Percentiles rank a stretch among this genome's conserved stretches.
phyloP scores from a whole-genome alignment of 2,113 vertebrate genomes.

The Notarius lentiginosus region DNA sequence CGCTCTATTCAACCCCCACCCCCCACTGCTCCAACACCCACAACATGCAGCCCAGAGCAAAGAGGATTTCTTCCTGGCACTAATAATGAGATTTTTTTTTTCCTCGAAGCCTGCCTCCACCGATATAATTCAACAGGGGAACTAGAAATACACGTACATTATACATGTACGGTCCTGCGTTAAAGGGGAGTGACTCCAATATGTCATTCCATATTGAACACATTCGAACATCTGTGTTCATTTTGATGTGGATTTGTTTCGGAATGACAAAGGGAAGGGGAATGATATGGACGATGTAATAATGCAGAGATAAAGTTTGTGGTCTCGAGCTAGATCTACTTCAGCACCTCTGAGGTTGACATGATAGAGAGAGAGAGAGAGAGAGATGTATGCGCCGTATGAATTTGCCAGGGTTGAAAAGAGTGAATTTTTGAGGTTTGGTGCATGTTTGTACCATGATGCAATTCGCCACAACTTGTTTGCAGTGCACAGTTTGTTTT shows the following conservation, averaged over 20 bases:
- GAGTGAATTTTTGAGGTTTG: slow-evolving; percentile 51
- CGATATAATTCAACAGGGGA: slow-evolving; percentile 49
- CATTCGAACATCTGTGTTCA: not conserved
- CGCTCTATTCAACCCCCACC: slow-evolving; percentile 46
- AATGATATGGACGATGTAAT: slow-evolving; percentile 66
- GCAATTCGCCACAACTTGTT: slow-evolving; percentile 51
- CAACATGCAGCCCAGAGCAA: slow-evolving; percentile 50
- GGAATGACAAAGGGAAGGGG: slow-evolving; percentile 1
- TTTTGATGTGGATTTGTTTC: slow-evolving; percentile 11
- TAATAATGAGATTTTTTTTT: slow-evolving; percentile 55
- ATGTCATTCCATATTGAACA: not conserved
- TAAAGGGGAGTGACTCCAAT: not conserved
- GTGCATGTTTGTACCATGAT: slow-evolving; percentile 47
- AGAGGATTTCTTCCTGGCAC: slow-evolving; percentile 55
- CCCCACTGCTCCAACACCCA: slow-evolving; percentile 46
- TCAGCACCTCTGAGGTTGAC: slow-evolving; percentile 13
- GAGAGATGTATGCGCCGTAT: slow-evolving; percentile 22
- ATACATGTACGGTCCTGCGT: slow-evolving; percentile 25
- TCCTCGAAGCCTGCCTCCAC: slow-evolving; percentile 49
- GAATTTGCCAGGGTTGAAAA: slow-evolving; percentile 25
- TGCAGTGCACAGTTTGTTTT: slow-evolving; percentile 36
- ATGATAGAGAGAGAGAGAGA: not conserved
- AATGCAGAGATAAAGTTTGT: slow-evolving; percentile 68
- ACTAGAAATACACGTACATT: slow-evolving; percentile 47
- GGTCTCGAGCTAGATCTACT: slow-evolving; percentile 59